Conservation (phyloP, 2,888 invertebrate species). For the Fragum sueziense region DNA sequence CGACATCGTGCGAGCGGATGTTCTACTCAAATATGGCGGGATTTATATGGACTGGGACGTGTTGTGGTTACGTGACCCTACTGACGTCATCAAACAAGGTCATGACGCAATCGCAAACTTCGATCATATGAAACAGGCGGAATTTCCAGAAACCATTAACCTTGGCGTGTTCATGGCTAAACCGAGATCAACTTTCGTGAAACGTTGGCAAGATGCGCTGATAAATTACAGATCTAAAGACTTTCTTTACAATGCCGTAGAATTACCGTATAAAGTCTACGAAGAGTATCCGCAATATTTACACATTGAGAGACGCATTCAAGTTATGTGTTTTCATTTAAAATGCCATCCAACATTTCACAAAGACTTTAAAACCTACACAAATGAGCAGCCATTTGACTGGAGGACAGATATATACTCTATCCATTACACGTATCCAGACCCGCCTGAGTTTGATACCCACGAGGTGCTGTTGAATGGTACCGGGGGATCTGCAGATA, state of each 20-base stretch:
- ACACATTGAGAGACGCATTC: constrained; percentile 72
- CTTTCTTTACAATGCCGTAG: constrained; percentile 69
- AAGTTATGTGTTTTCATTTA: constrained; percentile 78
- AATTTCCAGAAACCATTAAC: constrained; percentile 72
- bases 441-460: constrained; percentile 73
- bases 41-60: constrained; percentile 81
- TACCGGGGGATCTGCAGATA: constrained; percentile 73
- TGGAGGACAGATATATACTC: constrained; percentile 76
- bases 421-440: constrained; percentile 80
- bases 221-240: constrained; percentile 64
- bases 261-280: constrained; percentile 71
- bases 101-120: constrained; percentile 77
- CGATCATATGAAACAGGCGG: constrained; percentile 72
- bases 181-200: constrained; percentile 66
- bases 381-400: constrained; percentile 72
- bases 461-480: constrained; percentile 56
- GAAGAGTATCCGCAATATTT: constrained; percentile 76
- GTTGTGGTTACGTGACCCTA: constrained; percentile 74
- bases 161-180: constrained; percentile 77
- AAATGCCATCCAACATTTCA: constrained; percentile 78
- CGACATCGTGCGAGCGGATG: constrained; percentile 78
- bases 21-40: constrained; percentile 79
- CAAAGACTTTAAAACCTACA: constrained; percentile 69
- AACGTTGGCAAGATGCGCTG: constrained; percentile 66
- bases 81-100: constrained; percentile 61